Conservation (phyloP, 2,113 vertebrate species). For the Spermophilus dauricus region DNA sequence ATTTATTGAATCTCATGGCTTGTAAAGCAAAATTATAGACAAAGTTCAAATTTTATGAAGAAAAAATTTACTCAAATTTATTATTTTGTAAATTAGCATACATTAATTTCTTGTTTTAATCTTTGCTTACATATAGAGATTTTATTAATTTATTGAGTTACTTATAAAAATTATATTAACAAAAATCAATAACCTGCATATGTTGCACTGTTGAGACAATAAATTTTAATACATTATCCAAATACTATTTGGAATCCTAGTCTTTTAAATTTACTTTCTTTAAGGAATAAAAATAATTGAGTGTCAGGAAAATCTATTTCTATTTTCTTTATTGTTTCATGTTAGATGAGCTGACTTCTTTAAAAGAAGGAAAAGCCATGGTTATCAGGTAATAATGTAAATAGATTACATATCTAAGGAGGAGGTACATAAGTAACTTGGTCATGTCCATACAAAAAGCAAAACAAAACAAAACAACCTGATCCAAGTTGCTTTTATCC, state of each 20-base stretch:
- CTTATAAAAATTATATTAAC: background rate
- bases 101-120: background rate
- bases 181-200: background rate
- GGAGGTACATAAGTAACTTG: background rate
- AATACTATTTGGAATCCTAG: background rate
- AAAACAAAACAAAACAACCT: background rate
- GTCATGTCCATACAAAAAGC: background rate
- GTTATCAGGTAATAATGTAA: background rate
- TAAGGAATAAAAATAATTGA: slow-evolving; percentile 4
- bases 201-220: background rate
- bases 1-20: slow-evolving; percentile 35
- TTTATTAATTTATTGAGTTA: background rate
- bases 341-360: background rate
- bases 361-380: background rate
- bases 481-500: background rate
- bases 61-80: background rate
- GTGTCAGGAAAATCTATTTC: background rate
- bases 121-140: background rate
- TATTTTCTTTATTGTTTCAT: background rate
- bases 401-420: background rate
- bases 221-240: background rate
- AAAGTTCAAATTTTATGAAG: background rate
- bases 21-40: background rate
- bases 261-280: background rate
- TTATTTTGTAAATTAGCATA: background rate